These are phyloP conservation scores for Atherinomorus stipes DNA, from an alignment of 2,113 vertebrate species.

Conservation along the genomic window DNA sequence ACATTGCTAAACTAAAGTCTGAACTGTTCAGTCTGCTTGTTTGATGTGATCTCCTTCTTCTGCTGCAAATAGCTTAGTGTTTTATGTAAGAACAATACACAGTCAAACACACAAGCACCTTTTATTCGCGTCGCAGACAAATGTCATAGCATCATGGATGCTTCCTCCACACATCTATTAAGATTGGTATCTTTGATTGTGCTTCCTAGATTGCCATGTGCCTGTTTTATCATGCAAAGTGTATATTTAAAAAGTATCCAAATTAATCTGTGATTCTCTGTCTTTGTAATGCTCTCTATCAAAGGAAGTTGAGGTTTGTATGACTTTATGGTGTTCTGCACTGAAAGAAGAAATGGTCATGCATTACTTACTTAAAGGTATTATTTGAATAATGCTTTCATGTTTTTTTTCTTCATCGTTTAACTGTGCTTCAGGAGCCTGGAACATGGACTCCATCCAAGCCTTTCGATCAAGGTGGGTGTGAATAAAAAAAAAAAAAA, in stretches of 20 bases:
- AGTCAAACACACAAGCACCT: neutral
- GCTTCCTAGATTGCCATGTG: neutral
- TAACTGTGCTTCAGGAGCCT: slow-evolving; percentile 77
- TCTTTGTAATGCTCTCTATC: slow-evolving; percentile 71
- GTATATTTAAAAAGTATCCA: slow-evolving; percentile 20
- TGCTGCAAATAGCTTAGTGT: no score
- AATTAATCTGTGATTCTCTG: slow-evolving; percentile 54
- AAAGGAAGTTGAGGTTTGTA: slow-evolving; percentile 86
- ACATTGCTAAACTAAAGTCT: neutral
- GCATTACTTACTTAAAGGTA: slow-evolving; percentile 1
- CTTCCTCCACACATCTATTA: slow-evolving; percentile 9
- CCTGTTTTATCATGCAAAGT: slow-evolving; percentile 4
- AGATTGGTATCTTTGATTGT: neutral
- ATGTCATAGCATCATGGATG: slow-evolving; percentile 10
- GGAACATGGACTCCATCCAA: slow-evolving; percentile 93
- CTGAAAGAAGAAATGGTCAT: neutral
- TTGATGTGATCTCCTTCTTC: neutral
- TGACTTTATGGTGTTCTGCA: slow-evolving; percentile 1
- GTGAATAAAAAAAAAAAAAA: slow-evolving; percentile 7
- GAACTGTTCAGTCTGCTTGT: neutral
- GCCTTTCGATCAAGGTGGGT: slow-evolving; percentile 93
- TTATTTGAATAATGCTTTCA: neutral
- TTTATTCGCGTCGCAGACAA: neutral
- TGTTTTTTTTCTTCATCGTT: slow-evolving; percentile 19
- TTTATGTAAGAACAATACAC: no score